Evolutionary conservation across 2,113 vertebrate species (phyloP).

Genomic region (Reinhardtius hippoglossoides): DNA sequence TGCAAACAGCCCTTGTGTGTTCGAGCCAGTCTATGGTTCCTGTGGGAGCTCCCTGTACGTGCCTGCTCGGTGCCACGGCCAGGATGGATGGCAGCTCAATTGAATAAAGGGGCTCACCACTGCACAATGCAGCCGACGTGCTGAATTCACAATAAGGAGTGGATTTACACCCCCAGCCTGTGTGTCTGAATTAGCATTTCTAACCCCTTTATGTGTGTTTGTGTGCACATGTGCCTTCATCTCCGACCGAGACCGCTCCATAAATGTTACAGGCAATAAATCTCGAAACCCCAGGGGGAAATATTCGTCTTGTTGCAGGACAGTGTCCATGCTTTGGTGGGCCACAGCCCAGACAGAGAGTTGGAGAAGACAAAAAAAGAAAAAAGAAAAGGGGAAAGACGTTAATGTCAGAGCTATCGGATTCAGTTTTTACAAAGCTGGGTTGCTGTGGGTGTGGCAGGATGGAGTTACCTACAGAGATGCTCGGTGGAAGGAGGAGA

Average conservation of each 20-base stretch:
- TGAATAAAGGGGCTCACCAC: slow-evolving; percentile 77
- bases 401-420: slow-evolving; percentile 9
- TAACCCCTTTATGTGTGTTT: slow-evolving; percentile 53
- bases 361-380: slow-evolving; percentile 33
- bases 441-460: slow-evolving; percentile 54
- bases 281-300: slow-evolving; percentile 47
- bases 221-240: slow-evolving; percentile 52
- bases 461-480: slow-evolving; percentile 32
- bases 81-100: slow-evolving; percentile 76
- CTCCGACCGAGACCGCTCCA: slow-evolving; percentile 65
- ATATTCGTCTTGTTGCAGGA: slow-evolving; percentile 63
- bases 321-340: slow-evolving; percentile 62
- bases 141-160: slow-evolving; percentile 76
- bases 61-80: slow-evolving; percentile 64
- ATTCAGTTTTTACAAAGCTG: slow-evolving; percentile 36
- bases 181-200: slow-evolving; percentile 76
- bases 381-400: not conserved
- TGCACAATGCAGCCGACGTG: slow-evolving; percentile 72
- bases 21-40: slow-evolving; percentile 65
- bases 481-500: not conserved
- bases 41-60: slow-evolving; percentile 71
- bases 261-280: slow-evolving; percentile 74
- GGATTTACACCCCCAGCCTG: slow-evolving; percentile 69
- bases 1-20: slow-evolving; percentile 71
- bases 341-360: slow-evolving; percentile 37